Base-by-base conservation (phyloP, 2,888 invertebrate species). In the Tuta absoluta region DNA sequence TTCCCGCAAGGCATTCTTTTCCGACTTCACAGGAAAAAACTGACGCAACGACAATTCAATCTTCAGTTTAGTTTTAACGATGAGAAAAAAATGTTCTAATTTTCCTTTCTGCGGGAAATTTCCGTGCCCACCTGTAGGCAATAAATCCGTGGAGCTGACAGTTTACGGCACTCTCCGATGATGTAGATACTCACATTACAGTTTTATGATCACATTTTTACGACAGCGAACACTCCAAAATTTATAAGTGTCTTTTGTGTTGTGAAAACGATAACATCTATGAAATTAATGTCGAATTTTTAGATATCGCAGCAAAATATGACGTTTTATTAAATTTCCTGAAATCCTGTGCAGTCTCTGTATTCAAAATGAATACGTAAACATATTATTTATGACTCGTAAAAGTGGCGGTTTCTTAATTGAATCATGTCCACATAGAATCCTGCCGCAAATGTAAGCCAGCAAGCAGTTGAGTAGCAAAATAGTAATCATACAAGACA, bases 1-100 rank as follows among this genome's bases (percentile, higher is more conserved):
- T 70, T 67, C 67, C 64, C 66, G 70, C 75, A 70, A 72, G 73
- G 71, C 69, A 70, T 66, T 69, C 69, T 63, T 68, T 69, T 72
- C 70, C 69, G 19, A 59, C 21, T 14, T 24, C 24, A n/a, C 24
- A 45, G 1, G 1, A 65, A 70, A 72, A 77, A 75, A 38, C 68
- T 68, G 69, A 67, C 68, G 63, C 71, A 69, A n/a, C n/a, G n/a
- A n/a, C n/a, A n/a, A 77, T 68, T 68, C 63, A 64, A 61, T 63
- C 8, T 56, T 33, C 28, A 19, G 8, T 33, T 10, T 24, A 28
- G 17, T 28, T 17, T 56, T 17, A 8, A 5, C 8, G 1, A n/a
- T 24, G 17, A n/a, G 41, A 14, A 33, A 45, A 21, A 10, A 45
- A 60, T 60, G 23, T 60, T 24, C 21, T n/a, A 23, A 45, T n/a